Conservation (phyloP, 1,140 invertebrate genomes). For the Drosophila pseudoobscura region DNA sequence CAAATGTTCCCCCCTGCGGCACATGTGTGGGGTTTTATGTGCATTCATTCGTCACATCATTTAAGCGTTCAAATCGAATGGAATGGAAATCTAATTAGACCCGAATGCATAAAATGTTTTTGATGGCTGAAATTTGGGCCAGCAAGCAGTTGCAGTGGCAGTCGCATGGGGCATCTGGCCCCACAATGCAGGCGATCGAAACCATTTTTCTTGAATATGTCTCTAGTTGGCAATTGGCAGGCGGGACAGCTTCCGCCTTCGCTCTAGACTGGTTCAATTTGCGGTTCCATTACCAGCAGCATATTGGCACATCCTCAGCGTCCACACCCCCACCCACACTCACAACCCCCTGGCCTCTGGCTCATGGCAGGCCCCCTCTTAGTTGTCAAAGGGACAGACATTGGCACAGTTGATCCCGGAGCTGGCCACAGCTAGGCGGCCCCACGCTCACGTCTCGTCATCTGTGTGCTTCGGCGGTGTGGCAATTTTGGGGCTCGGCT, state of each 20-base stretch:
- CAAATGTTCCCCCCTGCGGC: constrained; percentile 43
- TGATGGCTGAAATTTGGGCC: constrained; percentile 3
- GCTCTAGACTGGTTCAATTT: constrained; percentile 63
- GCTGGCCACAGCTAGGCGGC: constrained; percentile 32
- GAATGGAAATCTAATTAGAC: constrained; percentile 53
- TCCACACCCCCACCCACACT: neutral
- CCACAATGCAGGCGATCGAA: too few relatives aligned
- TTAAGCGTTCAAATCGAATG: constrained; percentile 29
- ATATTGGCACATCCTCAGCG: constrained; percentile 67
- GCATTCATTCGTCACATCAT: constrained; percentile 17
- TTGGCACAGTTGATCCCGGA: constrained; percentile 30
- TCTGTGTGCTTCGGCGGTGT: constrained; percentile 30
- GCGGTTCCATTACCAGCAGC: constrained; percentile 70
- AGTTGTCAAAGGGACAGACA: constrained; percentile 43
- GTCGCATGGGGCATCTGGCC: too few relatives aligned
- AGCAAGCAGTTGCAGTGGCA: constrained; percentile 2
- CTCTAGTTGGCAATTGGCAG: constrained; percentile 40
- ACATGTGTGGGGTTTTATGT: constrained; percentile 5
- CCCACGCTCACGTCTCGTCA: constrained; percentile 36
- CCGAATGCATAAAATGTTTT: constrained; percentile 61
- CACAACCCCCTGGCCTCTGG: neutral
- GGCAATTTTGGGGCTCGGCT: constrained; percentile 48
- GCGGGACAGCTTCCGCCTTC: constrained; percentile 24
- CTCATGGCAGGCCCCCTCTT: constrained; percentile 1
- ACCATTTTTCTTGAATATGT: neutral